Evolutionary conservation across 92 coral and sea anemone genomes (phyloP), one percentile per base, ranked within the genome.

Genomic region (Bergia puertoricense): DNA sequence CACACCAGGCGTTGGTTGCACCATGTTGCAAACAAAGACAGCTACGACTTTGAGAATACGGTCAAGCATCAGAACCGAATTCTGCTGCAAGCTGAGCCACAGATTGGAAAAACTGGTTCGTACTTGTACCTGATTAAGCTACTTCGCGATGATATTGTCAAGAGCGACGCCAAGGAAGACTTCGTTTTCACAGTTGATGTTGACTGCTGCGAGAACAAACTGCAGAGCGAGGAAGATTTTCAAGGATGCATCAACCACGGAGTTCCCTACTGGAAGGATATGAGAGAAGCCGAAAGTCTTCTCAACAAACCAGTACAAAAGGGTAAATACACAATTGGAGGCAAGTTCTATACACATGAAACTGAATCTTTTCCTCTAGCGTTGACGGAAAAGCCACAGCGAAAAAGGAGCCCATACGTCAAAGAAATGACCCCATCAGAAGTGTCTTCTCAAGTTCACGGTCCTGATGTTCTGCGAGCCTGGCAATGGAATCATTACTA

Each of bases 81-180:
- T 44, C 85, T 85, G 54, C 79, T 89, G 37, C 89, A 84, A 76
- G 91, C 91, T 46, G 91, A 89, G 79, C 91, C 91, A 23, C 91
- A 91, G 84, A 91, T 91, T 38, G 93, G 93, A 16, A 91, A 91
- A 57, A 91, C 93, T 11, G 93, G 92, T 16, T 71, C 92, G 18
- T 90, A 90, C 73, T 66, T 90, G 56, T 90, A 88, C 69, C 92
- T 90, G 6, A 86, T 90, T 54, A 86, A 76, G 78, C 82, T 86
- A n/a, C 85, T 90, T 50, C 86, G 92, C 38, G 89, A 71, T 37
- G 90, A 90, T 30, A 72, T 90, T 66, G 40, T 74, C 22, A 68
- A 68, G 62, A 36, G 22, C 1, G 22, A 20, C 57, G 10, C 85
- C 69, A 38, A 81, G 76, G 76, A 82, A 62, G 57, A 82, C 5